Base-by-base conservation (phyloP, 2,888 invertebrate genomes). In the Spatulosminthurus flaviceps region DNA sequence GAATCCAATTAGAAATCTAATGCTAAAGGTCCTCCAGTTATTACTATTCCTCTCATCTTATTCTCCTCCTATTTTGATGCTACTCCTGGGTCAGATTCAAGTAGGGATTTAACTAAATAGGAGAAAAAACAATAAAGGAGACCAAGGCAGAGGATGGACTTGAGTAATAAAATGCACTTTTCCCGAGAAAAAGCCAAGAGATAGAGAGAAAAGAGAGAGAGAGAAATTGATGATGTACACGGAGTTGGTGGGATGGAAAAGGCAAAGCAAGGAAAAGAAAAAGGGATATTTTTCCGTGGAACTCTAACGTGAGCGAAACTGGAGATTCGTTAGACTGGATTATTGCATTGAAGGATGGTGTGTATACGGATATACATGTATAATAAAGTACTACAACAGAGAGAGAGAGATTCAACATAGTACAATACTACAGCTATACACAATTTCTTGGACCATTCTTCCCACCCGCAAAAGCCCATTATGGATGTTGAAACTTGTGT, bases 131-230 rank as follows among this genome's bases (percentile, higher is more conserved):
- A 28, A 60, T 42, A 60, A 74, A 74, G 43, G 1, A 24, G 41
- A 29, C n/a, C n/a, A 29, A 71, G 41, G 60, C 41, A 64, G 41
- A 74, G 29, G 66, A 42, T 41, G 28, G 77, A 34, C 61, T 34
- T 77, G 42, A 78, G 80, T 72, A 78, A 82, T 81, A 82, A 82
- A 82, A 82, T 82, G 79, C 80, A 82, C 79, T 79, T 79, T 81
- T 82, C 78, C 75, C 67, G 43, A 66, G 22, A 70, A 75, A 79
- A 70, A 16, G 9, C 51, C 4, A 4, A 51, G 75, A n/a, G n/a
- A n/a, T n/a, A n/a, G n/a, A n/a, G n/a, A n/a, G n/a, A n/a, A n/a
- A n/a, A n/a, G n/a, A n/a, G n/a, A n/a, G n/a, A n/a, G n/a, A n/a
- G n/a, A 74, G 75, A 74, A 79, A 79, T 79, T 79, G 79, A 79